Base-by-base conservation (phyloP, 2,888 invertebrate genomes). In the Agapostemon virescens region DNA sequence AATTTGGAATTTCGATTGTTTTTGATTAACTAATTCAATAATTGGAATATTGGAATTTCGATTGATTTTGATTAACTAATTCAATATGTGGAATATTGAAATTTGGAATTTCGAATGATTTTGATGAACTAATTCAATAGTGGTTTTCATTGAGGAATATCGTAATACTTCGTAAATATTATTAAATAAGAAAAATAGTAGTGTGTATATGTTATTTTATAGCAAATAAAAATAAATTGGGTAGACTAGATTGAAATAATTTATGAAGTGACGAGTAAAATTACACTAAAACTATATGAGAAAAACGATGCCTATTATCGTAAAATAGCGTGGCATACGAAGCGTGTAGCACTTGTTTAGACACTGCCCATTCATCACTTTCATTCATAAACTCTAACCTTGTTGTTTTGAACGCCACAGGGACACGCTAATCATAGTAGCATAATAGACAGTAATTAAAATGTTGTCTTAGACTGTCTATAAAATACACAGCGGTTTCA, bases 281-380 rank as follows among this genome's bases (percentile, higher is more conserved):
- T 78, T 77, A 45, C 26, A 20, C n/a, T 5, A 23, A 5, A 30
- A 30, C 17, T 26, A 42, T 45, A 2, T 17, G 30, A 38, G 58
- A 13, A 45, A n/a, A 64, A 58, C 58, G 11, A 23, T 11, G 45
- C 1, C 26, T 58, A 42, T 66, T 58, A 23, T 26, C 33, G 73
- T 42, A 38, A 55, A 33, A 33, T 52, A n/a, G 23, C 45, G 23
- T 40, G n/a, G 3, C 26, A 15, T 52, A n/a, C 23, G 38, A 26
- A 66, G 5, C 42, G 15, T 26, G 45, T 23, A 55, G 49, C 49
- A 75, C 40, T 52, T 75, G 72, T 45, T 69, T 76, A 67, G 49
- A n/a, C 36, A n/a, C 42, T 69, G 7, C 52, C 20, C 75, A 76
- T 75, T 82, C 63, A 81, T 81, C 68, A 66, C 26, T 26, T 42